Base-by-base conservation (phyloP, 2,888 invertebrate species). In the Augiades crinisus region DNA sequence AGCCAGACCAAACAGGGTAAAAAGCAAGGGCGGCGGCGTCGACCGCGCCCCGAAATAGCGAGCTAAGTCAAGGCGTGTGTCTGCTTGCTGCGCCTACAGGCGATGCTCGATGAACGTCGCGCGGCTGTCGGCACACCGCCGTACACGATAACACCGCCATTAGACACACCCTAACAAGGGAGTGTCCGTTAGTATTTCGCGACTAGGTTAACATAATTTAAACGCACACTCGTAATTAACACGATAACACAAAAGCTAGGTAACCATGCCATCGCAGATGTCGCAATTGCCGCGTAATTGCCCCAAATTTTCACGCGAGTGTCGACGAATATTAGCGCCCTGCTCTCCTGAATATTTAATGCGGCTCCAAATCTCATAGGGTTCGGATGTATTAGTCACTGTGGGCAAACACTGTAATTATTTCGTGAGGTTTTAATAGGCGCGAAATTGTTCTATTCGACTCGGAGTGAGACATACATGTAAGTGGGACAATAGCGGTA, bases 1-100 rank as follows among this genome's bases (percentile, higher is more conserved):
- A 68, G 83, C 87, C 86, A 88, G 83, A 76, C 76, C 78, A 85
- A 87, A 87, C 79, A 85, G 85, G 85, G 87, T 83, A 84, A 86
- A 88, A 88, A 86, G 84, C 72, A 78, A 80, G 84, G 71, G 78
- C 72, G 76, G 68, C 76, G 79, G 70, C 81, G 72, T 62, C 75
- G 73, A 74, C 81, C 81, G 85, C 84, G 78, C 87, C 88, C 75
- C 74, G 74, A 87, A 82, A 87, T 87, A 87, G 86, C 86, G 79
- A 73, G 78, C 81, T 84, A 88, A 86, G 87, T 85, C 86, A 86
- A 85, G 88, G 87, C 82, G 85, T 78, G 80, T 73, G 67, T 68
- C 71, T 70, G 47, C 59, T 71, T 70, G 47, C 59, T 71, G 50
- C 59, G 59, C 57, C 56, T 64, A 65, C 62, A 67, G 65, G 22